Conservation (phyloP, 1,140 invertebrate genomes). For the Mya arenaria region DNA sequence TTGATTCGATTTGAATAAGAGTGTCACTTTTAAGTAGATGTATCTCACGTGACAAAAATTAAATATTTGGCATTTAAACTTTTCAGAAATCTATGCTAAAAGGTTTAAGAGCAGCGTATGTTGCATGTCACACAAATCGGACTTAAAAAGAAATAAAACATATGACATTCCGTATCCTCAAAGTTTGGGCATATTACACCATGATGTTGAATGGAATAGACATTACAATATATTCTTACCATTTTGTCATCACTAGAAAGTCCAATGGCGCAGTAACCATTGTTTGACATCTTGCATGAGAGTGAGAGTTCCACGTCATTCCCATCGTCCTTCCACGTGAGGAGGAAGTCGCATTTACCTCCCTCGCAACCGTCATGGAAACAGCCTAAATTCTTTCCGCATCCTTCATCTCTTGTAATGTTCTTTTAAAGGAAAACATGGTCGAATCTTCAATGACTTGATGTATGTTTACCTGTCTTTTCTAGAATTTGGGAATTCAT, state of each 20-base stretch:
- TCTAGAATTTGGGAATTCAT: too few species aligned
- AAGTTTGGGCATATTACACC: neutral
- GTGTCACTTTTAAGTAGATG: too few species aligned
- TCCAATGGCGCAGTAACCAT: conserved; percentile 55
- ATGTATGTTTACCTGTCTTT: too few species aligned
- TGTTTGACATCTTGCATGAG: conserved; percentile 27
- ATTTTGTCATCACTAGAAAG: conserved; percentile 54
- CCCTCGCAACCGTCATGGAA: conserved; percentile 85
- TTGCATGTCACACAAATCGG: too few species aligned
- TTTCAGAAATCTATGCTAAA: neutral
- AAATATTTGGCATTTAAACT: neutral
- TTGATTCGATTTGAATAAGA: too few species aligned
- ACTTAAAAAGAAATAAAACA: too few species aligned
- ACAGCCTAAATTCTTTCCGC: conserved; percentile 88
- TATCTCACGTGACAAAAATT: neutral
- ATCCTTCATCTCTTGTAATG: conserved; percentile 81
- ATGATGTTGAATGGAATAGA: neutral
- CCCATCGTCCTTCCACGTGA: conserved; percentile 83
- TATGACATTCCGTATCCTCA: neutral
- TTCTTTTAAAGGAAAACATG: conserved; percentile 3
- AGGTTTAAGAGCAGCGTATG: too few species aligned
- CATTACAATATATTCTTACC: conserved; percentile 39
- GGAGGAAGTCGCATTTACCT: conserved; percentile 87
- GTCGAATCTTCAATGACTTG: neutral
- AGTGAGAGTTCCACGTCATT: conserved; percentile 47